Evolutionary conservation across 2,888 invertebrate genomes (phyloP).

Genomic region (Thera britannica): DNA sequence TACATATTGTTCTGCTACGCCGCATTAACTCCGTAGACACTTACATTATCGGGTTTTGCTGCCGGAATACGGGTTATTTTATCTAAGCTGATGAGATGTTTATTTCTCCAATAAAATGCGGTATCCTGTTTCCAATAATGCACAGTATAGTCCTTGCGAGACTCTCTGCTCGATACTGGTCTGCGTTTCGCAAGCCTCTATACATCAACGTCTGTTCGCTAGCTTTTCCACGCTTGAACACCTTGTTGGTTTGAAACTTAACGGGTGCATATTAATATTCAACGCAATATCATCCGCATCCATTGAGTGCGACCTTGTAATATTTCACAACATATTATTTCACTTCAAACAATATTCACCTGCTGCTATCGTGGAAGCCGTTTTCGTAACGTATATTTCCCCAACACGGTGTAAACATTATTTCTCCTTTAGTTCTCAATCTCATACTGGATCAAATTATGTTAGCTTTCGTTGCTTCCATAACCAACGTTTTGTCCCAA

Average conservation of each 20-base stretch:
- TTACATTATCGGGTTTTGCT: slow-evolving; percentile 13
- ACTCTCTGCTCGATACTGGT: slow-evolving; percentile 13
- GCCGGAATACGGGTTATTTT: slow-evolving; percentile 15
- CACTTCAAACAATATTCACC: slow-evolving; percentile 24
- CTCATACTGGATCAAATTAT: slow-evolving; percentile 13
- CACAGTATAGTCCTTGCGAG: slow-evolving; percentile 28
- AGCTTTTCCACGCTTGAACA: slow-evolving; percentile 48
- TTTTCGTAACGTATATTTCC: slow-evolving; percentile 19
- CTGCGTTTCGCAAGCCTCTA: slow-evolving; percentile 32
- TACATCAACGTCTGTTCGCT: slow-evolving; percentile 66
- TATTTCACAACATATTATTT: slow-evolving; percentile 34
- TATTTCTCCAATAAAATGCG: slow-evolving; percentile 23
- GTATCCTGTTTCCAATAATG: slow-evolving; percentile 30
- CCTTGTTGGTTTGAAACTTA: slow-evolving; percentile 49
- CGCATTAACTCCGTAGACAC: slow-evolving; percentile 5
- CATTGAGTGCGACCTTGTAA: slow-evolving; percentile 39
- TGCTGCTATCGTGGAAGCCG: slow-evolving; percentile 13
- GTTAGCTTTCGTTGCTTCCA: slow-evolving; percentile 8
- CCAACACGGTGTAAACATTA: slow-evolving; percentile 22
- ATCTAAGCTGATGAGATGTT: slow-evolving; percentile 24
- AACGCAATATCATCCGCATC: slow-evolving; percentile 50
- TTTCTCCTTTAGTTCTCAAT: slow-evolving; percentile 15
- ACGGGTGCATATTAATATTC: slow-evolving; percentile 55
- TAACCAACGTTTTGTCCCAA: neutral
- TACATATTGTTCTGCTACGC: slow-evolving; percentile 13